A percentile compares a stretch with the other conserved stretches of the same genome.
Conservation (phyloP, 53 echinoderm and acorn worm genomes). For the Arbacia lixula region DNA sequence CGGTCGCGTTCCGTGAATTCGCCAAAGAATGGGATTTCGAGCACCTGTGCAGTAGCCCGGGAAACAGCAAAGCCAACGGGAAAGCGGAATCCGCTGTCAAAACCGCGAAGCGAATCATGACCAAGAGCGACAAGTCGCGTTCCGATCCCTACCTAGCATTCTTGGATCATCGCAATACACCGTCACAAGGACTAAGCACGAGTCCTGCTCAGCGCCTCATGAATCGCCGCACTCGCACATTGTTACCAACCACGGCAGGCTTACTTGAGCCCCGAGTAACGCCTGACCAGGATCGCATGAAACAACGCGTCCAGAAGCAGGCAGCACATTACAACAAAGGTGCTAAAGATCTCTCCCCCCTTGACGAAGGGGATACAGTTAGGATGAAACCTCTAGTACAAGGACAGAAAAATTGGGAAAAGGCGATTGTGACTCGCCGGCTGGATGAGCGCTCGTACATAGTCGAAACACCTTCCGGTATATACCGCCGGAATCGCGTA, state of each 20-base stretch:
- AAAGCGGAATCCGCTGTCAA: slow-evolving; percentile 71
- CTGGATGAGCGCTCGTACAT: slow-evolving; percentile 65
- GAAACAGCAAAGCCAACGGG: slow-evolving; percentile 48
- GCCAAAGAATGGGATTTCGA: slow-evolving; percentile 41
- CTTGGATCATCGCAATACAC: slow-evolving; percentile 47
- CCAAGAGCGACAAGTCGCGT: slow-evolving; percentile 39
- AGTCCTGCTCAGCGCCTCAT: slow-evolving; percentile 60
- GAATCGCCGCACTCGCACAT: slow-evolving; percentile 60
- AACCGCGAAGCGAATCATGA: slow-evolving; percentile 61
- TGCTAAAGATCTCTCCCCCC: slow-evolving; percentile 41
- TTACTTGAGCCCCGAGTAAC: slow-evolving; percentile 51
- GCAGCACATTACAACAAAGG: slow-evolving; percentile 55
- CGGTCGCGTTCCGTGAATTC: slow-evolving; percentile 32
- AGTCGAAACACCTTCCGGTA: slow-evolving; percentile 51
- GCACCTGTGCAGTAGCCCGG: slow-evolving; percentile 44
- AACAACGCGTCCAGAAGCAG: slow-evolving; percentile 24
- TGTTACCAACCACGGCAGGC: slow-evolving; percentile 39
- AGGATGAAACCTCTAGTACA: slow-evolving; percentile 62
- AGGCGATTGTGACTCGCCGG: slow-evolving; percentile 22
- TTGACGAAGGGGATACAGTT: slow-evolving; percentile 62
- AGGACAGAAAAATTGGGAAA: slow-evolving; percentile 51
- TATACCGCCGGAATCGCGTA: slow-evolving; percentile 39
- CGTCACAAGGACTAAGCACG: slow-evolving; percentile 45
- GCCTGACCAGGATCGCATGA: slow-evolving; percentile 15
- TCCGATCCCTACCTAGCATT: slow-evolving; percentile 49